Evolutionary conservation across 2,113 vertebrate genomes (phyloP).

Genomic region (Mormoops blainvillei): DNA sequence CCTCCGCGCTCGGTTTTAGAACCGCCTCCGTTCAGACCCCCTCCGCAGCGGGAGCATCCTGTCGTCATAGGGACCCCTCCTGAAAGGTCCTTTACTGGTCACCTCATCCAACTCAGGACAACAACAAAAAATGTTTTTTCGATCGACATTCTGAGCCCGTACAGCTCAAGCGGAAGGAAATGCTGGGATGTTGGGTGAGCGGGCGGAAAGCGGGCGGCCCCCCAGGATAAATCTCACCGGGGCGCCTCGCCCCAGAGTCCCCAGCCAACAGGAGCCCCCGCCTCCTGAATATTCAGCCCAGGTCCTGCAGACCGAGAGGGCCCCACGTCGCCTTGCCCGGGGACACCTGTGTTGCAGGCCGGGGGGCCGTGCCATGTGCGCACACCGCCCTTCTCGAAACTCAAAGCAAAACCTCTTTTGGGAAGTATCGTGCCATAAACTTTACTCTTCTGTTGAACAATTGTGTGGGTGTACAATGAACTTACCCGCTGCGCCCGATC

Average conservation of each 20-base stretch:
- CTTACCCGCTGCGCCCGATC: accelerated
- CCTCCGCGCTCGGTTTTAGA: accelerated
- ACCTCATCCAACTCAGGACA: neutral
- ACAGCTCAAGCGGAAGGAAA: neutral
- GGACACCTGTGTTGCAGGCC: accelerated
- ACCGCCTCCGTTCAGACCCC: accelerated
- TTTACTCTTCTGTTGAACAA: accelerated
- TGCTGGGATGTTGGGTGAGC: neutral
- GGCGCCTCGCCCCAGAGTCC: neutral
- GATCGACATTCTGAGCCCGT: accelerated
- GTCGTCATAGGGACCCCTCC: accelerated
- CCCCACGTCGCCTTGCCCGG: accelerated
- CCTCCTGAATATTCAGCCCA: no score
- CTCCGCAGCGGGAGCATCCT: neutral
- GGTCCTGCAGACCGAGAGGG: neutral
- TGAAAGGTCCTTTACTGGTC: neutral
- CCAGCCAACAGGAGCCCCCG: neutral
- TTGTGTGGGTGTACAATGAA: no score
- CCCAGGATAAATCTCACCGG: accelerated
- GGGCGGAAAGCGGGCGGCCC: neutral
- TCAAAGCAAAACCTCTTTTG: accelerated
- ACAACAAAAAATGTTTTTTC: neutral
- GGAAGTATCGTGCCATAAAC: neutral
- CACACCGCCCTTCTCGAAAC: accelerated
- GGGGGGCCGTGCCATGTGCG: no score